Base-by-base conservation (phyloP, 1,140 invertebrate species). In the Temnothorax nylanderi region DNA sequence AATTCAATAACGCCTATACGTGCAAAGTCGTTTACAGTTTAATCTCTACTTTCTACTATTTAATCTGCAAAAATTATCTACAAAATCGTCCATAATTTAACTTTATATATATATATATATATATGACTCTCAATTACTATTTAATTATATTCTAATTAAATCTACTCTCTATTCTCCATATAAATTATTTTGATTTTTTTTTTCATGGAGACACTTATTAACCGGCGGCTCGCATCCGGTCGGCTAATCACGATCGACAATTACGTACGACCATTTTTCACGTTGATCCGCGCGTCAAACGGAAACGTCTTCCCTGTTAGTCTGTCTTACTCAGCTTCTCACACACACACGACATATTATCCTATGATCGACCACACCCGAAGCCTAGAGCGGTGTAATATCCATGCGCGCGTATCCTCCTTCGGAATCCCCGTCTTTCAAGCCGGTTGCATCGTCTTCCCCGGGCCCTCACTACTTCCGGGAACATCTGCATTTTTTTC, bases 321-420 rank as follows among this genome's bases (percentile, higher is more conserved):
- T 56, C 51, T 21, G 47, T 78, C 78, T 74, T 32, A 67, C 51
- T 82, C 44, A 65, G 32, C 37, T 58, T 76, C 86, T 91, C 85
- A 77, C 26, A 26, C 26, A 26, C 26, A 26, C 26, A 26, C 81
- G 87, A 87, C 69, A 87, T 86, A 89, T 90, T 89, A 92, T 92
- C 91, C 90, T 86, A 87, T 77, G 87, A 93, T 93, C 92, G 92
- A 90, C 92, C 92, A 93, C 92, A 93, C 92, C 92, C 90, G 92
- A 90, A 91, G 87, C 91, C 91, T 90, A 80, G 84, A 92, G 91
- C 91, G 89, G 13, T 56, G 49, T 81, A 81, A 81, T 81, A 81
- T 81, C 51, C 78, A 71, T 71, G 64, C 64, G 78, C 64, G 64
- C 65, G 64, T 81, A 81, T 81, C 65, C 78, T 81, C 37, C 64